Percentiles rank a stretch among this genome's conserved stretches.
Conservation (phyloP, 1,140 invertebrate species). For the Drosophila yakuba region DNA sequence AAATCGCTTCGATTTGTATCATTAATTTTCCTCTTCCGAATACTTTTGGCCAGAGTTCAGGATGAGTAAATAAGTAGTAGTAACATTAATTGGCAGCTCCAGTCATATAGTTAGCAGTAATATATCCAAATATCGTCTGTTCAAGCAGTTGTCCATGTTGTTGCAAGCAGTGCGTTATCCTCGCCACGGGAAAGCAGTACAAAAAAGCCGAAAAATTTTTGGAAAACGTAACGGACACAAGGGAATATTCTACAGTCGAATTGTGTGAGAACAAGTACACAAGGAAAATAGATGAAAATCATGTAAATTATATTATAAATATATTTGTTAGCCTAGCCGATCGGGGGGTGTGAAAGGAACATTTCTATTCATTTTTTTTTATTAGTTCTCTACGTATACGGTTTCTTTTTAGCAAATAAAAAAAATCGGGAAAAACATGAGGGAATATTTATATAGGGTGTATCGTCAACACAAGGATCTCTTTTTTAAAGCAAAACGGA, state of each 20-base stretch:
- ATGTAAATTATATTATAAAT: conserved; percentile 50
- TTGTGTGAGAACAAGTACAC: background rate
- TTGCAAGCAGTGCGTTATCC: conserved; percentile 15
- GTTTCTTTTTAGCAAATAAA: conserved; percentile 38
- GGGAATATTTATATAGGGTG: conserved; percentile 31
- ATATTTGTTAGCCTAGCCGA: conserved; percentile 51
- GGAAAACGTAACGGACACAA: conserved; percentile 44
- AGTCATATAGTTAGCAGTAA: conserved; percentile 18
- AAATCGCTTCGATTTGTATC: background rate
- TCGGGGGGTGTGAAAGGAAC: conserved; percentile 25
- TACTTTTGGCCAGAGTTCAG: conserved; percentile 10
- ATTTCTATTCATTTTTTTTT: conserved; percentile 26
- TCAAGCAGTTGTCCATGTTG: conserved; percentile 9
- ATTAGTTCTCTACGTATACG: conserved; percentile 31
- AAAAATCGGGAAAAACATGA: conserved; percentile 11
- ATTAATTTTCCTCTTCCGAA: conserved; percentile 4
- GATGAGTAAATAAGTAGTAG: conserved; percentile 3
- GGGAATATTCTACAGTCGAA: conserved; percentile 36
- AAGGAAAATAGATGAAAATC: conserved; percentile 33
- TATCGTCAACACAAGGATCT: conserved; percentile 65
- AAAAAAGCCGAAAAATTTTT: conserved; percentile 16
- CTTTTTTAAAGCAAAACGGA: conserved; percentile 62
- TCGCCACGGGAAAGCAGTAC: conserved; percentile 11
- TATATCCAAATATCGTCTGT: conserved; percentile 5
- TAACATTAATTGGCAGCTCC: conserved; percentile 12